Percentiles rank a stretch among this genome's conserved stretches.
Conservation (phyloP, 2,113 vertebrate genomes). For the Gorsachius goisagi region DNA sequence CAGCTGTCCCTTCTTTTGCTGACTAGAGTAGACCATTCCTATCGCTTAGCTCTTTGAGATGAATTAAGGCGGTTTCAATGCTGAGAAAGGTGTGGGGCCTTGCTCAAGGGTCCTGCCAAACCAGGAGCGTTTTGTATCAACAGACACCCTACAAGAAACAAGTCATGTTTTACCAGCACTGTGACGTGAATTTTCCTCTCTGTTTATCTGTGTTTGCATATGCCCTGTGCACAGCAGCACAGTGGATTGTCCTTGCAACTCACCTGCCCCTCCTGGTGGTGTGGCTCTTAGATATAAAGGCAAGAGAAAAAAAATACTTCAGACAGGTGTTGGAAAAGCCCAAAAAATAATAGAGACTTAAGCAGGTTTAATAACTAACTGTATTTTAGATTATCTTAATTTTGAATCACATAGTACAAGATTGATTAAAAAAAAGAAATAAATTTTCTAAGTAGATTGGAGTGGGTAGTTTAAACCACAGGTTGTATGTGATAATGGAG, state of each 20-base stretch:
- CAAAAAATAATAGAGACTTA: neutral
- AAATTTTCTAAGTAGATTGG: neutral
- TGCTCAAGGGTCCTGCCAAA: neutral
- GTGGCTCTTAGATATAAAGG: neutral
- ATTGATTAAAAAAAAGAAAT: neutral
- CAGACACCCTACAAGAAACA: neutral
- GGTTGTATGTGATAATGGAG: neutral
- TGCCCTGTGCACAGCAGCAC: neutral
- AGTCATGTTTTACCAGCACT: neutral
- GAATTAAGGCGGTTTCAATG: neutral
- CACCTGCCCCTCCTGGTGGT: neutral
- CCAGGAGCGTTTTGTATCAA: neutral
- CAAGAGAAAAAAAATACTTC: neutral
- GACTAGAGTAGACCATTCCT: neutral
- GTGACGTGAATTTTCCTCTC: neutral
- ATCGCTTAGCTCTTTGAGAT: neutral
- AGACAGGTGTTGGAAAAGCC: neutral
- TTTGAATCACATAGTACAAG: neutral
- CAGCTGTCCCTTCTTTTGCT: neutral
- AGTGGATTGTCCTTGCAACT: neutral
- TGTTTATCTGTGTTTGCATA: neutral
- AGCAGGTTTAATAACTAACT: neutral
- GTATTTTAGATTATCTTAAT: neutral
- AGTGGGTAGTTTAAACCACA: neutral
- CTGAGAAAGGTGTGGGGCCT: neutral